Conservation (phyloP, 2,113 vertebrate species). For the Saguinus imperator region DNA sequence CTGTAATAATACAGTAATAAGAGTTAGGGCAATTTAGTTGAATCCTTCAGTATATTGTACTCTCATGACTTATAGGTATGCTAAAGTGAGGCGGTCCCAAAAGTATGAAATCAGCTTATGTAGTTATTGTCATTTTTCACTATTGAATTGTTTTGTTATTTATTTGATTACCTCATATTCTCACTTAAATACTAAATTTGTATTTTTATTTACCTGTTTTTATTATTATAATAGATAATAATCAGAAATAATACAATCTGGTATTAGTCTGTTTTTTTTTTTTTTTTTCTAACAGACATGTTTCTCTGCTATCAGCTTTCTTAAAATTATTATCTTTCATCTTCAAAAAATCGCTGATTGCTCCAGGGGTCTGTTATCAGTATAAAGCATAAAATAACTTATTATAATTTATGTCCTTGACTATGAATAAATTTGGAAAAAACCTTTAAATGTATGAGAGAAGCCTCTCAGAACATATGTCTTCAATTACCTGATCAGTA, state of each 20-base stretch:
- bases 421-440: neutral
- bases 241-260: conserved; percentile 19
- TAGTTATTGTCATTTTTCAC: neutral
- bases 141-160: neutral
- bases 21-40: neutral
- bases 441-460: neutral
- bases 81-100: neutral
- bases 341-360: conserved; percentile 27
- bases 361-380: neutral
- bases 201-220: conserved; percentile 16
- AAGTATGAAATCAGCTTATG: neutral
- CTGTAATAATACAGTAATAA: conserved; percentile 5
- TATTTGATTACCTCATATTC: neutral
- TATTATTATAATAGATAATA: neutral
- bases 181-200: neutral
- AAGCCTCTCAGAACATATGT: conserved; percentile 24
- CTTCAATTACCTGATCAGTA: neutral
- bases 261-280: neutral
- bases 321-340: conserved; percentile 36
- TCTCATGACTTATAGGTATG: neutral
- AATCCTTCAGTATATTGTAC: neutral
- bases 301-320: conserved; percentile 32
- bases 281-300: neutral
- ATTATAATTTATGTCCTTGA: neutral
- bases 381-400: conserved; percentile 21